Conservation (phyloP, 2,888 invertebrate species). For the Hydraecia micacea region DNA sequence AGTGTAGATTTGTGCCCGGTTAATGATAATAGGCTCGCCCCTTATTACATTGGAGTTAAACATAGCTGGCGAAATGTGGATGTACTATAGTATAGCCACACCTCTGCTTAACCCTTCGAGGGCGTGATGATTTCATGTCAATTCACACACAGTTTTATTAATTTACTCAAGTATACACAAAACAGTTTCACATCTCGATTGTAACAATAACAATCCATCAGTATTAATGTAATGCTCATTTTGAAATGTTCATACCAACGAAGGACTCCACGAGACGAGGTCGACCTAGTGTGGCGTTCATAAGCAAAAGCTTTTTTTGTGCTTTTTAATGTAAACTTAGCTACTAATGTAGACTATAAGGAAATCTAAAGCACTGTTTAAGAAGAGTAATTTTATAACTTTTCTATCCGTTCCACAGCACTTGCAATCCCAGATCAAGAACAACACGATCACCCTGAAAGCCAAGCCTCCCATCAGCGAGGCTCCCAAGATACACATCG, state of each 20-base stretch:
- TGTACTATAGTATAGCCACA: background rate
- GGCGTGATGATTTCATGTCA: background rate
- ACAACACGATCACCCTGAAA: slow-evolving; percentile 91
- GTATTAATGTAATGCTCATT: background rate
- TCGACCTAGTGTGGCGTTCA: background rate
- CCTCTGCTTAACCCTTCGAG: background rate
- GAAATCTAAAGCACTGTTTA: background rate
- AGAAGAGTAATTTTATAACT: background rate
- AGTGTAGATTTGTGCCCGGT: too few species aligned
- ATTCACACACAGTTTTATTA: background rate
- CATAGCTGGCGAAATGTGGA: background rate
- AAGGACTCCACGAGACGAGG: background rate
- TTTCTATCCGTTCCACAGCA: slow-evolving; percentile 35
- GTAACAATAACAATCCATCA: background rate
- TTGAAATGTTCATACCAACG: background rate
- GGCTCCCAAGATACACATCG: slow-evolving; percentile 92
- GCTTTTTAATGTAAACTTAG: background rate
- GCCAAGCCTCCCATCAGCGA: slow-evolving; percentile 92
- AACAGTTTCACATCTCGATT: background rate
- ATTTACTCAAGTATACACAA: background rate
- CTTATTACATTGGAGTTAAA: background rate
- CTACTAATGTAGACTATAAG: background rate
- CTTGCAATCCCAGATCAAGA: slow-evolving; percentile 92
- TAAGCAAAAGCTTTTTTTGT: background rate
- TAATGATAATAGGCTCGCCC: background rate